phyloP scores from a whole-genome alignment of 2,888 invertebrate genomes.

The Drosophila macrospina region DNA sequence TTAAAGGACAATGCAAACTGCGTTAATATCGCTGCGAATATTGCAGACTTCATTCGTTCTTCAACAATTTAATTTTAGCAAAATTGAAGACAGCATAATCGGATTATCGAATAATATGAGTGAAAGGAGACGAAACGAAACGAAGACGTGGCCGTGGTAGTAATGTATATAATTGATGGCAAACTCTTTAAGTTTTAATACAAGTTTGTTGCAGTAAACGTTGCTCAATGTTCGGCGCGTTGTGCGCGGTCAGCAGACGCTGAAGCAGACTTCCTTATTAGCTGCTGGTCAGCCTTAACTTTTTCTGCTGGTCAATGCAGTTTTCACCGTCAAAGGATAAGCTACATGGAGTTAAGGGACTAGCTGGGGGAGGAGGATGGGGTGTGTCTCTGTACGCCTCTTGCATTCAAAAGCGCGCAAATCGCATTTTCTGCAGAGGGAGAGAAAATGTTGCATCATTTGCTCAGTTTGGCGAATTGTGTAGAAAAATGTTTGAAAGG shows the following conservation, averaged over 20 bases:
- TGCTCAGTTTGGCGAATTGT: constrained; percentile 74
- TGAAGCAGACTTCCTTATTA: constrained; percentile 52
- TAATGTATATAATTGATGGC: constrained; percentile 34
- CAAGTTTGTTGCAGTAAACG: constrained; percentile 32
- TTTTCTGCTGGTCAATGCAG: constrained; percentile 72
- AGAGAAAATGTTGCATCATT: constrained; percentile 80
- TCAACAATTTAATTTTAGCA: constrained; percentile 7
- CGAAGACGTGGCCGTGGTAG: background rate
- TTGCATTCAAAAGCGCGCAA: constrained; percentile 80
- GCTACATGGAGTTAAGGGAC: constrained; percentile 10
- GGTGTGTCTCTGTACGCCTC: constrained; percentile 55
- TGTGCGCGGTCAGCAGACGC: constrained; percentile 67
- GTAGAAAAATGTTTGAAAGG: constrained; percentile 74
- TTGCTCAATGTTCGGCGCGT: constrained; percentile 56
- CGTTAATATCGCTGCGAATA: constrained; percentile 1
- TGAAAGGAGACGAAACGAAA: too few relatives aligned
- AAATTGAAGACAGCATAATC: constrained; percentile 17
- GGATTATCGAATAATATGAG: constrained; percentile 1
- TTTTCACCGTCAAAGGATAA: constrained; percentile 73
- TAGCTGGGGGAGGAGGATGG: background rate
- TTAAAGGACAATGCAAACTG: constrained; percentile 7
- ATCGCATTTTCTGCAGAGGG: constrained; percentile 72
- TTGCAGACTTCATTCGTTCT: background rate
- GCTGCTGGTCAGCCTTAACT: constrained; percentile 53
- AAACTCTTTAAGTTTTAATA: constrained; percentile 37